Evolutionary conservation across 1,140 invertebrate genomes (phyloP), one percentile per base, ranked within the genome.

Genomic region (Vanessa atalanta): DNA sequence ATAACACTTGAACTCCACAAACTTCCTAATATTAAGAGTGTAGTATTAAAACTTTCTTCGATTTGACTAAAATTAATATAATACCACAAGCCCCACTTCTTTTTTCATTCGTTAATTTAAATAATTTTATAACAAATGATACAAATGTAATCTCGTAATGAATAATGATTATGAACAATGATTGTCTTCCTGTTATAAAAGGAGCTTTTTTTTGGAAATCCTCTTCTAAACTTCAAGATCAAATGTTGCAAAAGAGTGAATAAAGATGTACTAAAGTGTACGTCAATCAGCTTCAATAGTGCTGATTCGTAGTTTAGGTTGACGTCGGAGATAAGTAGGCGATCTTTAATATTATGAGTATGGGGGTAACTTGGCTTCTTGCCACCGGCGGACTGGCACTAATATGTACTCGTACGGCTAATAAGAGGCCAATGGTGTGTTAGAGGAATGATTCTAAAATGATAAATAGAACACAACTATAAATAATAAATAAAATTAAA

Each of bases 331-430:
- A 87, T 85, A 87, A 85, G 83, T 83, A 78, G 72, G 47, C 68
- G 55, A 79, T 84, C 81, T 82, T 84, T 86, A 86, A 87, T 87
- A 87, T 82, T 79, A 72, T 73, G 77, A 73, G 76, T 73, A 77
- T 79, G 70, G 68, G 51, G 70, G 65, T 72, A 67, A 75, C 61
- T 80, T 86, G 84, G 84, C 78, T 51, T 65, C 47, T 68, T 77
- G 84, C 84, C 84, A 86, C 64, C 43, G n/a, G 66, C 65, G 50
- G 72, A 68, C 37, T 47, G 13, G 63, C 79, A 78, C 60, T 48
- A 60, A 73, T 68, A 77, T 76, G 65, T 73, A 55, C 65, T 61
- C 31, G 26, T 37, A 61, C 31, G 68, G 71, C 68, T 77, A 69
- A 74, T 77, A 71, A 67, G 72, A 47, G 64, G 60, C 61, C 53